These are phyloP conservation scores for Cephalotes varians DNA, from an alignment of 2,888 invertebrate genomes.

Conservation along the genomic window DNA sequence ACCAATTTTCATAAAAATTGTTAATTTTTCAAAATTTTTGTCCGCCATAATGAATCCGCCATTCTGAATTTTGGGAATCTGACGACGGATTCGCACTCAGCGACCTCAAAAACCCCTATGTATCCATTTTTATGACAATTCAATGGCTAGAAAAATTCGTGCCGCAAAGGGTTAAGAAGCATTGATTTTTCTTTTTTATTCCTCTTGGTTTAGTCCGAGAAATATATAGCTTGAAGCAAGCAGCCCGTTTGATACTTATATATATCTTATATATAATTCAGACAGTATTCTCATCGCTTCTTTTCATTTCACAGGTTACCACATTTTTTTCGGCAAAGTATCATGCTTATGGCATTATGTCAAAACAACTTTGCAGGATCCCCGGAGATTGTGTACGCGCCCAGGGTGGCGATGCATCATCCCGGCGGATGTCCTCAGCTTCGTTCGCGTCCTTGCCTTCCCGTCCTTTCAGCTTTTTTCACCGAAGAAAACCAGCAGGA, in stretches of 20 bases:
- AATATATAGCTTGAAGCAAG: neutral
- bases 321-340: slow-evolving; percentile 54
- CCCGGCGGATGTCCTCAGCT: slow-evolving; percentile 73
- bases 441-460: slow-evolving; percentile 44
- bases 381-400: slow-evolving; percentile 55
- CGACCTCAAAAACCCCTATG: no score
- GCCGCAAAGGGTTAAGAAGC: neutral
- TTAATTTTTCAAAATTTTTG: no score
- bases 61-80: no score
- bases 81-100: no score
- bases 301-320: slow-evolving; percentile 31
- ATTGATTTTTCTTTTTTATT: neutral
- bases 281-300: neutral
- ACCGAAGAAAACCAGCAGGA: slow-evolving; percentile 49
- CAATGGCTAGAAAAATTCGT: no score
- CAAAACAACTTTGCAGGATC: slow-evolving; percentile 57
- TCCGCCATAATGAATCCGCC: no score
- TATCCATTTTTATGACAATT: no score
- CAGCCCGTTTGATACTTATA: neutral
- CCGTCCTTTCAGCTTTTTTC: slow-evolving; percentile 47
- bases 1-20: no score
- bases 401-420: slow-evolving; percentile 75
- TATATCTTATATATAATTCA: slow-evolving; percentile 24
- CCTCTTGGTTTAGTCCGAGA: neutral
- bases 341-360: slow-evolving; percentile 60